Base-by-base conservation (phyloP, 2,113 vertebrate species). In the Leucosticte australis region DNA sequence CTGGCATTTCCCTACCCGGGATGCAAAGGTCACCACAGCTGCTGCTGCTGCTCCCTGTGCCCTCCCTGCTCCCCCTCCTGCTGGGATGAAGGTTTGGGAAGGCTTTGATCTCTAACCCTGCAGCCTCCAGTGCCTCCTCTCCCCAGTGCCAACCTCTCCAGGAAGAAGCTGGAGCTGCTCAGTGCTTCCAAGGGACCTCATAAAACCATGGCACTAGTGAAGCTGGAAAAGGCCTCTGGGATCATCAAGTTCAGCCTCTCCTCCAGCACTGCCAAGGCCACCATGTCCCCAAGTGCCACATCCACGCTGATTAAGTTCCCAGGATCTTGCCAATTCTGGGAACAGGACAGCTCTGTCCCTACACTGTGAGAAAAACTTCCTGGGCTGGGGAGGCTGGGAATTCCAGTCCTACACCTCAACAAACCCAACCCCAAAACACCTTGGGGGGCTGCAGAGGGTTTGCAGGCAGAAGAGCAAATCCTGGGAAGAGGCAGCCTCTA, bases 61-160 rank as follows among this genome's bases (percentile, higher is more conserved):
- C 65, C 65, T 5, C n/a, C 70, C 50, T 37, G 59, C 35, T 71
- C 53, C 27, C 16, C 52, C 46, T 31, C 94, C 91, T 6, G 28
- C 92, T 60, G 91, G 67, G 92, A 91, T 94, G 87, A 90, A 87
- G 87, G 42, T 5, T 73, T 6, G 22, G 84, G 87, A 33, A 83
- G 59, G 47, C 78, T 94, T 95, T 94, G 67, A 90, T 92, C 70
- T n/a, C 16, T 2, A 17, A 5, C 7, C 2, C 2, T 3, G 35
- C 39, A 85, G 10, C 20, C 62, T 71, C 31, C 19, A 53, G 57
- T 0, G 4, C 1, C 56, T 68, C 41, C 49, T 78, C 42, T 81
- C 30, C 46, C 0, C 3, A 86, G 22, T 28, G 50, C 50, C 50
- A 52, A 10, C 6, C 21, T 47, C 20, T 64, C 56, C 52, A 24